Evolutionary conservation across 2,888 invertebrate species (phyloP), one percentile per base, ranked within the genome.

Genomic region (Idaea straminata): DNA sequence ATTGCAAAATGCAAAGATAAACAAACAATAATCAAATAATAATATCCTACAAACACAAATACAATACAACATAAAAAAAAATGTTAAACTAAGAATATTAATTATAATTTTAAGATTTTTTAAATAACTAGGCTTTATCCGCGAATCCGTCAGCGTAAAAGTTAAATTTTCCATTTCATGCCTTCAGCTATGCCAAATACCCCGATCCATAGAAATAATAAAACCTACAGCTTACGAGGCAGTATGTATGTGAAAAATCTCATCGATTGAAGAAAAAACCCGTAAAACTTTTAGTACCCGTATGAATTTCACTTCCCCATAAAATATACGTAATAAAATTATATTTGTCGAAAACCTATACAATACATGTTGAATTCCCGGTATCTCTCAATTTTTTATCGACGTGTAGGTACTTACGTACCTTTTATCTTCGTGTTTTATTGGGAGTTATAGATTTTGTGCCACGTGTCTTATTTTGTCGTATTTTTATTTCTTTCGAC

Each of bases 321-420:
- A 87, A 87, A 87, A 86, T 84, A 83, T 83, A 77, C 74, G 81
- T 81, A 84, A 85, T 87, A 88, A 87, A 85, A 85, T 85, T 82
- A 85, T 86, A 83, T 84, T 82, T 77, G 73, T 69, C 74, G 77
- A 79, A 78, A 77, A 78, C 76, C 69, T 69, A 69, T 67, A 69
- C 69, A 47, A 47, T 47, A 47, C 47, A 47, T 7, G 47, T 7
- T 47, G 47, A 4, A 13, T 47, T 10, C 13, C 7, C 10, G 47
- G 47, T 47, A 10, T 47, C 5, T 47, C 47, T 47, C 25, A 25
- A 47, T 13, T 13, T 47, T 47, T 36, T 47, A 47, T 47, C 47
- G 47, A 4, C 47, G 6, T 47, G 47, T 47, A 47, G 10, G 47
- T 47, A 47, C 47, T 4, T 25, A 25, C 25, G 25, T 25, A 25